A percentile compares a stretch with the other conserved stretches of the same genome.
These are phyloP conservation scores for Delichon dasypus DNA, from an alignment of 2,797 vertebrate genomes.

Conservation along the genomic window DNA sequence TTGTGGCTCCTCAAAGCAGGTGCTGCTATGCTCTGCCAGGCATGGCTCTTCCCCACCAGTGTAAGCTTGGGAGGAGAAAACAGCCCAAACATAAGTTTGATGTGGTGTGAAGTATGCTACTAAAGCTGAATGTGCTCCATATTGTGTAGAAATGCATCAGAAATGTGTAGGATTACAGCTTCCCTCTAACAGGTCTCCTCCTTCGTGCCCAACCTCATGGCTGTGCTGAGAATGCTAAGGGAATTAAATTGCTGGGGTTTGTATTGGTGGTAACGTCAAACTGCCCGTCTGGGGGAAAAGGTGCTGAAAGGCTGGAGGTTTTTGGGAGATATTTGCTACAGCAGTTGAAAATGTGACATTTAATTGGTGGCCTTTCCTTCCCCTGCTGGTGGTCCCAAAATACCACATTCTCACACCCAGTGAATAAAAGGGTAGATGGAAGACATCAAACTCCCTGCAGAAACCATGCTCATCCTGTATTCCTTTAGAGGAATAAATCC, in stretches of 20 bases:
- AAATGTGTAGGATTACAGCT: background rate
- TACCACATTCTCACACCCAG: background rate
- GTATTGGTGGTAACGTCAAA: background rate
- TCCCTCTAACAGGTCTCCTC: background rate
- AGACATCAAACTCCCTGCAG: background rate
- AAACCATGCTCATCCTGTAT: background rate
- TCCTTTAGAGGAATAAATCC: slow-evolving; percentile 18
- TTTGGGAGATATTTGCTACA: background rate
- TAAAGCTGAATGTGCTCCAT: background rate
- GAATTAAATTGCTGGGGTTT: background rate
- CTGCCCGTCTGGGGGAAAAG: background rate
- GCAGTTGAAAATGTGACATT: background rate
- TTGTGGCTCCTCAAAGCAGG: fast-evolving
- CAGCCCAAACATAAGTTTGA: background rate
- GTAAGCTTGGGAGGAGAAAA: background rate
- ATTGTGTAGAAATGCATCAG: background rate
- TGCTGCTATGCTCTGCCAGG: background rate
- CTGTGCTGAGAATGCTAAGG: background rate
- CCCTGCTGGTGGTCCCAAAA: background rate
- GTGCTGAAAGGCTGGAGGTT: background rate
- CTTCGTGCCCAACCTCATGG: background rate
- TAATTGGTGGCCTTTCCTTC: background rate
- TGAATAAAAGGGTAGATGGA: slow-evolving; percentile 27
- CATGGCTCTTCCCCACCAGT: background rate
- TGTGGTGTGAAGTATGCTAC: background rate